phyloP scores from a whole-genome alignment of 2,888 invertebrate species.

The Diadromus collaris region DNA sequence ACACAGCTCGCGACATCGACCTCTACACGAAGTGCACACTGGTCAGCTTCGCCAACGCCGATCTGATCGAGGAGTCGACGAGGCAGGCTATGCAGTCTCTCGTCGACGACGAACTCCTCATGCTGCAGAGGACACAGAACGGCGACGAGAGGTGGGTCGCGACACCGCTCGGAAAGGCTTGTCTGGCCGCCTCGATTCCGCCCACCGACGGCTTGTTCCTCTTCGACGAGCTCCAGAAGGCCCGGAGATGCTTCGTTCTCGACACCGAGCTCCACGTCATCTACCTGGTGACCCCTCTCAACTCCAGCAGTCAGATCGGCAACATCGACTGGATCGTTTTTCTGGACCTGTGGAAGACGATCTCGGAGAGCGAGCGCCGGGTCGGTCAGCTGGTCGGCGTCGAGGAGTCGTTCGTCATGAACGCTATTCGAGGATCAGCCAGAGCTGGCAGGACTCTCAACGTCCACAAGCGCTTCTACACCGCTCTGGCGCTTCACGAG shows the following conservation, averaged over 20 bases:
- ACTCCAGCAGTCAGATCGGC: conserved; percentile 89
- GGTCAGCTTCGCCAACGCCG: conserved; percentile 67
- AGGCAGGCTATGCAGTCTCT: conserved; percentile 86
- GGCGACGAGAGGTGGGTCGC: conserved; percentile 84
- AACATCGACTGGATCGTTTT: conserved; percentile 90
- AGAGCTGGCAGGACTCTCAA: conserved; percentile 79
- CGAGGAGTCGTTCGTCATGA: conserved; percentile 91
- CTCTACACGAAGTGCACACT: conserved; percentile 92
- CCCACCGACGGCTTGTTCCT: conserved; percentile 95
- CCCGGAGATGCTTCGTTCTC: conserved; percentile 93
- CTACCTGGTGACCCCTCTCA: conserved; percentile 97
- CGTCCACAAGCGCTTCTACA: conserved; percentile 87
- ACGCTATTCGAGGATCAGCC: conserved; percentile 86
- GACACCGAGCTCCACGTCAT: conserved; percentile 97
- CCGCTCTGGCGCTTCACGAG: conserved; percentile 95
- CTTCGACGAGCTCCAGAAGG: conserved; percentile 94
- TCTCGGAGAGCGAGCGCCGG: conserved; percentile 89
- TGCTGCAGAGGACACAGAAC: conserved; percentile 81
- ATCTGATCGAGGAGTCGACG: conserved; percentile 79
- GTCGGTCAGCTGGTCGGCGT: conserved; percentile 96
- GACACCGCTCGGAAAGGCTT: conserved; percentile 95
- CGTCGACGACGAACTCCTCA: conserved; percentile 91
- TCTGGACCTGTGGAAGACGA: conserved; percentile 90
- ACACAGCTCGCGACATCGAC: conserved; percentile 86
- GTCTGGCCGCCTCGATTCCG: conserved; percentile 95